Evolutionary conservation across 2,888 invertebrate genomes (phyloP).

Genomic region (Chorisops tibialis): DNA sequence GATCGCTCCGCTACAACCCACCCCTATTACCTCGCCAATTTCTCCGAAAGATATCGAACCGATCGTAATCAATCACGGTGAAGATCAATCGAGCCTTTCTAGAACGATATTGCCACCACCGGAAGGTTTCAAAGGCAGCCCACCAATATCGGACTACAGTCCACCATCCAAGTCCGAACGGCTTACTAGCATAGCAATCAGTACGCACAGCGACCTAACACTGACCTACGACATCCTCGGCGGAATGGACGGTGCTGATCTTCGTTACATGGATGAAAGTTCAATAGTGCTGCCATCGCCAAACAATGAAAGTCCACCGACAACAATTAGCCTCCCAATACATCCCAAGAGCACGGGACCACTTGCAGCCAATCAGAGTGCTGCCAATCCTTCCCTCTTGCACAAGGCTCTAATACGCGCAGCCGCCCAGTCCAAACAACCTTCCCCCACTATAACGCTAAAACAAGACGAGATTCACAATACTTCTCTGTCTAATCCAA

Average conservation of each 20-base stretch:
- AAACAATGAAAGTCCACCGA: slow-evolving; percentile 72
- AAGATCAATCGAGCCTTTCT: slow-evolving; percentile 53
- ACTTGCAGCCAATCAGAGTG: slow-evolving; percentile 45
- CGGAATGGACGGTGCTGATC: slow-evolving; percentile 79
- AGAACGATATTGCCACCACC: slow-evolving; percentile 74
- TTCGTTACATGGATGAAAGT: slow-evolving; percentile 89
- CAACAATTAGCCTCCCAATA: slow-evolving; percentile 60
- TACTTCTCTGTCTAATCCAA: slow-evolving; percentile 38
- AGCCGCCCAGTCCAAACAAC: slow-evolving; percentile 58
- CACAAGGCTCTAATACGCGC: slow-evolving; percentile 72
- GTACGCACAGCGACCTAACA: slow-evolving; percentile 57
- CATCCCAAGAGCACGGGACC: slow-evolving; percentile 55
- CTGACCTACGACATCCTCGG: slow-evolving; percentile 72
- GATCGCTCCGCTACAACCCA: slow-evolving; percentile 44
- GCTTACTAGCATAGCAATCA: slow-evolving; percentile 57
- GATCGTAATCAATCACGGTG: slow-evolving; percentile 45
- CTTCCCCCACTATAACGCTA: slow-evolving; percentile 38
- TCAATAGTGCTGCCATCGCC: slow-evolving; percentile 78
- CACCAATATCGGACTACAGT: slow-evolving; percentile 58
- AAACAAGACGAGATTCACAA: slow-evolving; percentile 33
- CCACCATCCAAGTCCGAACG: slow-evolving; percentile 59
- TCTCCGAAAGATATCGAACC: slow-evolving; percentile 45
- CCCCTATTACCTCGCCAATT: slow-evolving; percentile 36
- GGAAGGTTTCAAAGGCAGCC: slow-evolving; percentile 68
- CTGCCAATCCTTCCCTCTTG: slow-evolving; percentile 63